Base-by-base conservation (phyloP, 2,113 vertebrate genomes). In the Psilopsiagon aymara region DNA sequence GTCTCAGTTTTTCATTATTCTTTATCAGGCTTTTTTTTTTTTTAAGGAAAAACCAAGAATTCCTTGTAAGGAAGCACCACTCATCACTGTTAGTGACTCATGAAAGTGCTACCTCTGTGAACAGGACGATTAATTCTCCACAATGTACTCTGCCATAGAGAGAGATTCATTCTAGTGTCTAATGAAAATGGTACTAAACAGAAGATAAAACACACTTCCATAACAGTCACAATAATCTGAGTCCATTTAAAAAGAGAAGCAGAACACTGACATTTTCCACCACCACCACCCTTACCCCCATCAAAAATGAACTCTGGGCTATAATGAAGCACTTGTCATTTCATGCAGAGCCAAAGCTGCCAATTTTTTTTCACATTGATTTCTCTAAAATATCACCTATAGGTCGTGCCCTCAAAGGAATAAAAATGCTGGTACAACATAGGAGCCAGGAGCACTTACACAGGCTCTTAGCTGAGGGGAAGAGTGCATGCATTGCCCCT, bases 331-430 rank as follows among this genome's bases (percentile, higher is more conserved):
- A 44, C 15, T 87, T 78, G 17, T 68, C 67, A 66, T 70, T 92
- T 59, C 24, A 17, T 28, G 17, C 18, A 52, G 52, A 66, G 80
- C 46, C 68, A 39, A 88, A 91, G 59, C 35, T 87, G 52, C 23
- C 57, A 43, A 35, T 86, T 95, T 78, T 93, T 1, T 20, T 82
- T 70, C 20, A 44, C 35, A 53, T 9, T 25, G 63, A 76, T 95
- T 95, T 49, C 9, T 78, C 35, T 91, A n/a, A 89, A 94, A 46
- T 53, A 83, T 78, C 86, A 71, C 67, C 70, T 82, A 29, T 29
- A 74, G 60, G 52, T 29, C 29, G 18, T 20, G 35, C 37, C 69
- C 51, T 76, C 49, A 9, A 53, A 49, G 80, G 82, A 82, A 21
- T 0, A 81, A 62, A 62, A 41, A 46, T 33, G 20, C 17, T 75